These are phyloP conservation scores for Eleutherodactylus coqui DNA, from an alignment of 2,797 vertebrate species.

Conservation along the genomic window DNA sequence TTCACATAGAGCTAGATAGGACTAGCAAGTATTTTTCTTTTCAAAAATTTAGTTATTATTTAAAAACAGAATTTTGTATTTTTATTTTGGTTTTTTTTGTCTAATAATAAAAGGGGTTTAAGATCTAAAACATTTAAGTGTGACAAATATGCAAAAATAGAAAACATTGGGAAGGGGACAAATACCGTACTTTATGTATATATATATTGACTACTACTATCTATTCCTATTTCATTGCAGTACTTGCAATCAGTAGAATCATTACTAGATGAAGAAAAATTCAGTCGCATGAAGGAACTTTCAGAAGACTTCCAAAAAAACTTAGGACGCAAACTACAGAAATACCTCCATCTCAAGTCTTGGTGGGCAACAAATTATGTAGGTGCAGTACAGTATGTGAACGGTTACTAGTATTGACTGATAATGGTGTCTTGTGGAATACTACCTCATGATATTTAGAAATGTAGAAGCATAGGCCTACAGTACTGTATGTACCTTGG, in stretches of 20 bases:
- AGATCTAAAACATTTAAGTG: no score
- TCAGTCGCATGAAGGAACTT: conserved; percentile 80
- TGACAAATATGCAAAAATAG: no score
- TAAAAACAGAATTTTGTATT: no score
- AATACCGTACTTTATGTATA: no score
- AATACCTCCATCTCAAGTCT: conserved; percentile 88
- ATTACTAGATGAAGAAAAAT: conserved; percentile 81
- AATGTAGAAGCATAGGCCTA: not conserved
- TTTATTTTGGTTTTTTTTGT: no score
- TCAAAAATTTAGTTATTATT: no score
- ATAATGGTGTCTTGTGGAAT: not conserved
- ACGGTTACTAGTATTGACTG: not conserved
- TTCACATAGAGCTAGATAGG: no score
- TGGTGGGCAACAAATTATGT: conserved; percentile 96
- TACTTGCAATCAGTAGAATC: conserved; percentile 91
- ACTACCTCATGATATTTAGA: not conserved
- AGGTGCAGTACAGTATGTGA: conserved; percentile 70
- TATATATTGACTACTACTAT: no score
- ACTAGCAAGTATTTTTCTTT: no score
- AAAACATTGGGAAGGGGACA: no score
- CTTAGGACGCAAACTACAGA: conserved; percentile 84
- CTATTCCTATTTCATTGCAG: conserved; percentile 69
- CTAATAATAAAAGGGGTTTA: no score
- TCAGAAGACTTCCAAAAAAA: conserved; percentile 86
- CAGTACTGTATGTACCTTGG: not conserved